These are phyloP conservation scores for Pandemis heparana DNA, from an alignment of 2,888 invertebrate genomes.

Conservation along the genomic window DNA sequence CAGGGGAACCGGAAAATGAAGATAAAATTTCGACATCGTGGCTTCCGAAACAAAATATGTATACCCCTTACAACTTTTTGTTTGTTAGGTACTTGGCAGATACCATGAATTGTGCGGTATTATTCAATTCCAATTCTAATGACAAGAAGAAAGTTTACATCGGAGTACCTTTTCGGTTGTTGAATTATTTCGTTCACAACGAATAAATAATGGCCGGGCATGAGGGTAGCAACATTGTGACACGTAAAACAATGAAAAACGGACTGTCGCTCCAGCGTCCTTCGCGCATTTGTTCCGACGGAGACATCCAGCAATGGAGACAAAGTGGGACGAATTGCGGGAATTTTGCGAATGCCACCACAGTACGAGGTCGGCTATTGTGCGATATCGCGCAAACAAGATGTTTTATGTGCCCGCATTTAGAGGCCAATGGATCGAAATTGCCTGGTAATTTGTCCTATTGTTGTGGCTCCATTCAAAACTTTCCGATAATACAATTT, in stretches of 20 bases:
- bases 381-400: slow-evolving; percentile 74
- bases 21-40: slow-evolving; percentile 21
- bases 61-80: slow-evolving; percentile 5
- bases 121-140: slow-evolving; percentile 21
- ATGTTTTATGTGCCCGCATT: slow-evolving; percentile 79
- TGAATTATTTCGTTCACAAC: slow-evolving; percentile 49
- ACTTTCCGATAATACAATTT: slow-evolving; percentile 48
- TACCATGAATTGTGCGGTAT: slow-evolving; percentile 26
- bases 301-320: slow-evolving; percentile 71
- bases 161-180: slow-evolving; percentile 27
- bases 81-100: slow-evolving; percentile 2
- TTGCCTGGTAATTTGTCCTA: slow-evolving; percentile 69
- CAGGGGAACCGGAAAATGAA: slow-evolving; percentile 13
- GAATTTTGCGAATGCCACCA: slow-evolving; percentile 64
- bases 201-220: slow-evolving; percentile 42
- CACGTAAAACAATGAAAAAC: slow-evolving; percentile 71
- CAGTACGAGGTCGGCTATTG: slow-evolving; percentile 66
- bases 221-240: slow-evolving; percentile 48
- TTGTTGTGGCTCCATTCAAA: slow-evolving; percentile 59
- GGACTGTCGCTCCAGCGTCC: slow-evolving; percentile 63
- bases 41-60: slow-evolving; percentile 8
- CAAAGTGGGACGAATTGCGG: slow-evolving; percentile 74
- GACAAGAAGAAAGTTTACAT: not conserved
- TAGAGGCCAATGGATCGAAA: slow-evolving; percentile 74
- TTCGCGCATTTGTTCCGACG: slow-evolving; percentile 68